These are phyloP conservation scores for Conchocele bisecta DNA, from an alignment of 2,888 invertebrate genomes.

Conservation along the genomic window DNA sequence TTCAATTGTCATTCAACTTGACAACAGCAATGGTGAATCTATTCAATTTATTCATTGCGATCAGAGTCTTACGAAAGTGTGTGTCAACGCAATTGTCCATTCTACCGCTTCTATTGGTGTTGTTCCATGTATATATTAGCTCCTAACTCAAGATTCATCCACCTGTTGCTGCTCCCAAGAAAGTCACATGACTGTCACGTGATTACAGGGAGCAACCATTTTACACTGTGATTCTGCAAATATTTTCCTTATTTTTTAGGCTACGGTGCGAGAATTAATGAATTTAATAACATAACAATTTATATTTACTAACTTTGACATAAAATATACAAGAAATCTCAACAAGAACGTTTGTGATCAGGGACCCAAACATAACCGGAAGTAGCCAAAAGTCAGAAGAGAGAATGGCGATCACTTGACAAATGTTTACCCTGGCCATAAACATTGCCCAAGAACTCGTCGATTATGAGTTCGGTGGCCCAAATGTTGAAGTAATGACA, in stretches of 20 bases:
- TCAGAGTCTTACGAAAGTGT: conserved; percentile 9
- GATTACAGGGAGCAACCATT: conserved; percentile 1
- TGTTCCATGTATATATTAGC: background rate
- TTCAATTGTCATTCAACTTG: too few relatives aligned
- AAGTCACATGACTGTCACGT: conserved; percentile 28
- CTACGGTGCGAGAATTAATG: too few relatives aligned
- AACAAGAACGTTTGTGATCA: too few relatives aligned
- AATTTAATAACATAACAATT: too few relatives aligned
- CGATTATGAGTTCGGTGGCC: conserved; percentile 71
- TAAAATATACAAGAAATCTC: too few relatives aligned
- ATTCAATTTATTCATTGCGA: too few relatives aligned
- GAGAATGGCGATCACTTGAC: conserved; percentile 69
- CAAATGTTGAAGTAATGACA: conserved; percentile 66
- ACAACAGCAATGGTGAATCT: too few relatives aligned
- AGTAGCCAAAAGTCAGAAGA: conserved; percentile 57
- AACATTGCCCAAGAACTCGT: conserved; percentile 62
- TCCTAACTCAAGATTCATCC: background rate
- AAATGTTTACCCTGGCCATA: conserved; percentile 55
- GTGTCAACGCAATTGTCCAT: background rate
- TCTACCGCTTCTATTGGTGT: background rate
- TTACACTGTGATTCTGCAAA: too few relatives aligned
- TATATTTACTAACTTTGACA: too few relatives aligned
- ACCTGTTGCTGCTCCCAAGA: too few relatives aligned
- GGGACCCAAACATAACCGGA: conserved; percentile 62
- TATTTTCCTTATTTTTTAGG: too few relatives aligned